Percentiles rank a stretch among this genome's conserved stretches.
Conservation (phyloP, 2,888 invertebrate species). For the Drosophila neutralis region DNA sequence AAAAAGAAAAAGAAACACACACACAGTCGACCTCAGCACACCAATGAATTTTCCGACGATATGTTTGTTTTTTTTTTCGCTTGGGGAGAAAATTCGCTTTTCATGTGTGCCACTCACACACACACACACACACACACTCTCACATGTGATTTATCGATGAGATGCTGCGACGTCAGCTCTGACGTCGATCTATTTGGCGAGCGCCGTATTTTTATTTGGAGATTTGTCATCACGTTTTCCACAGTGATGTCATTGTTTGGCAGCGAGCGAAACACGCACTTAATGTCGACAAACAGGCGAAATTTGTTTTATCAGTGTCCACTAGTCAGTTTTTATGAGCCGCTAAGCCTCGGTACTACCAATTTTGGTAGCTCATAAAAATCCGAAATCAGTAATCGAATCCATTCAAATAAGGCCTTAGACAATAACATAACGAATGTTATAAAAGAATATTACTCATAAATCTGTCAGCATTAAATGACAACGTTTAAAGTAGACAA, state of each 20-base stretch:
- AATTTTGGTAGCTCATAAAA: conserved; percentile 60
- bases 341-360: conserved; percentile 56
- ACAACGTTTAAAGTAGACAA: conserved; percentile 16
- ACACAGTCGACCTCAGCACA: conserved; percentile 50
- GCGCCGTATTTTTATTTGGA: conserved; percentile 51
- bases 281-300: conserved; percentile 4
- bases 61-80: conserved; percentile 54
- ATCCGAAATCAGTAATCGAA: conserved; percentile 16
- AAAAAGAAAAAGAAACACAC: conserved; percentile 27
- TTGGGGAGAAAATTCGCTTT: conserved; percentile 77
- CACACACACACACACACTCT: conserved; percentile 7
- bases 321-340: conserved; percentile 42
- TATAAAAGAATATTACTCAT: conserved; percentile 37
- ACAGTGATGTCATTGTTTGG: conserved; percentile 37
- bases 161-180: conserved; percentile 68
- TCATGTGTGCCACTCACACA: conserved; percentile 61
- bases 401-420: conserved; percentile 58
- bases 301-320: conserved; percentile 13
- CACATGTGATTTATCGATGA: conserved; percentile 65
- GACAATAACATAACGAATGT: conserved; percentile 55
- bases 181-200: conserved; percentile 70
- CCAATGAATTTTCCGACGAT: conserved; percentile 74
- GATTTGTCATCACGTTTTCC: conserved; percentile 58
- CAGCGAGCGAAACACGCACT: conserved; percentile 16
- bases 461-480: conserved; percentile 35